phyloP scores from a whole-genome alignment of 2,888 invertebrate genomes.

The Cepaea hortensis region DNA sequence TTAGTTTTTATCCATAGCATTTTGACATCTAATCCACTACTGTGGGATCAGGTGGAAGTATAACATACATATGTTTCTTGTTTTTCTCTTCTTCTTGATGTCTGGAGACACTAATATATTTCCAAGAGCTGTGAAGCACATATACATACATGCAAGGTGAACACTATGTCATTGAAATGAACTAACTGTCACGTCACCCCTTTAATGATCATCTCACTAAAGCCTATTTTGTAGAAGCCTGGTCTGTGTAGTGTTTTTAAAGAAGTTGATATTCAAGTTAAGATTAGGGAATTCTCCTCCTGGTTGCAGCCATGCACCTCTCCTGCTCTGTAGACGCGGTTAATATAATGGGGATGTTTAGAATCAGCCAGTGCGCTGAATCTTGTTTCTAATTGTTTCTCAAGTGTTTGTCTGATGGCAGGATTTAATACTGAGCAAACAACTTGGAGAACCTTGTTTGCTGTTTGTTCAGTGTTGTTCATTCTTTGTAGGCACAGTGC shows the following conservation, averaged over 20 bases:
- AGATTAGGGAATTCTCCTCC: neutral
- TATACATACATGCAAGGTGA: too few relatives aligned
- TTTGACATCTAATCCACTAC: too few relatives aligned
- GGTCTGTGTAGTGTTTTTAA: neutral
- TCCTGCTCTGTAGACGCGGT: neutral
- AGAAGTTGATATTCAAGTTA: neutral
- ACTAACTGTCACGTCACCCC: too few relatives aligned
- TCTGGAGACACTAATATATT: too few relatives aligned
- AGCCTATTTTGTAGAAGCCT: too few relatives aligned
- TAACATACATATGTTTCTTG: too few relatives aligned
- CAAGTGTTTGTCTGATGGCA: constrained; percentile 31
- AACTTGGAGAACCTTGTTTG: constrained; percentile 21
- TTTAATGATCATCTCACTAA: too few relatives aligned
- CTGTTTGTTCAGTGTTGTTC: neutral
- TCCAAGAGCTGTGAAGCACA: too few relatives aligned
- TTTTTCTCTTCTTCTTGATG: too few relatives aligned
- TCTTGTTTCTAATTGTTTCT: constrained; percentile 9
- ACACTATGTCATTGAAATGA: too few relatives aligned
- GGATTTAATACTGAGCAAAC: constrained; percentile 16
- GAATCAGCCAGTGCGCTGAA: neutral
- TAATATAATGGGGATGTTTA: neutral
- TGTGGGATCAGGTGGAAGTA: too few relatives aligned
- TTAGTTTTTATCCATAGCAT: too few relatives aligned
- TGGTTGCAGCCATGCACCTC: neutral
- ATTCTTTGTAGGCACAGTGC: neutral